A percentile compares a stretch with the other conserved stretches of the same genome.
phyloP scores from a whole-genome alignment of 2,797 vertebrate species.

The Anguilla marmorata region DNA sequence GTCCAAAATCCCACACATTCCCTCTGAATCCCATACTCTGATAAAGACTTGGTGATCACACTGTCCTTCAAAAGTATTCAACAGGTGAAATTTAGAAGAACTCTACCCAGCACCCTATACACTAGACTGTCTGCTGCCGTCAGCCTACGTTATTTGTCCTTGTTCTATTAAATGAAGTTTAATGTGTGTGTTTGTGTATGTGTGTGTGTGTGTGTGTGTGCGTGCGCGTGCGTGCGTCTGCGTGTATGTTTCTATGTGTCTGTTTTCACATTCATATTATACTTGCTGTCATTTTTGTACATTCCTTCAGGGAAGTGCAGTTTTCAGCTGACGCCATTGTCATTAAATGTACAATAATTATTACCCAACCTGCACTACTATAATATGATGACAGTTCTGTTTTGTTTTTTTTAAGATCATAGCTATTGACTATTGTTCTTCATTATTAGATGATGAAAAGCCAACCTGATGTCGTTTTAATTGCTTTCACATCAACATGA shows the following conservation, averaged over 20 bases:
- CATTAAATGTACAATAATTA: background rate
- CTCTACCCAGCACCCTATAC: background rate
- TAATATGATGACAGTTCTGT: background rate
- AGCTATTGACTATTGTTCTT: slow-evolving; percentile 25
- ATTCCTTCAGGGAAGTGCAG: background rate
- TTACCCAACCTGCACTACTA: background rate
- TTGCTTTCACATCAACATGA: slow-evolving; percentile 51
- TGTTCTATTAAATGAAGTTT: too few relatives aligned
- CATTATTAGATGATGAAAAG: slow-evolving; percentile 9
- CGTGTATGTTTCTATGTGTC: slow-evolving; percentile 3
- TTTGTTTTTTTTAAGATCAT: background rate
- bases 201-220: background rate
- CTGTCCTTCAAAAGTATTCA: slow-evolving; percentile 12
- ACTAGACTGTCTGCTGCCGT: background rate
- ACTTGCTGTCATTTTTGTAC: background rate
- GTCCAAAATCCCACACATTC: slow-evolving; percentile 20
- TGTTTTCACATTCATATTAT: background rate
- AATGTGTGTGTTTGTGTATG: background rate
- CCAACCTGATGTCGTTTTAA: slow-evolving; percentile 33
- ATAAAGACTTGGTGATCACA: background rate
- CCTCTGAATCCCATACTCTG: background rate
- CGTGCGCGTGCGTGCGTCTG: background rate
- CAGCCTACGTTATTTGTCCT: too few relatives aligned
- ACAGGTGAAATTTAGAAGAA: background rate
- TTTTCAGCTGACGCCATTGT: slow-evolving; percentile 6